phyloP scores from a whole-genome alignment of 35 echinoderm and acorn worm species.

The Amphiura filiformis region DNA sequence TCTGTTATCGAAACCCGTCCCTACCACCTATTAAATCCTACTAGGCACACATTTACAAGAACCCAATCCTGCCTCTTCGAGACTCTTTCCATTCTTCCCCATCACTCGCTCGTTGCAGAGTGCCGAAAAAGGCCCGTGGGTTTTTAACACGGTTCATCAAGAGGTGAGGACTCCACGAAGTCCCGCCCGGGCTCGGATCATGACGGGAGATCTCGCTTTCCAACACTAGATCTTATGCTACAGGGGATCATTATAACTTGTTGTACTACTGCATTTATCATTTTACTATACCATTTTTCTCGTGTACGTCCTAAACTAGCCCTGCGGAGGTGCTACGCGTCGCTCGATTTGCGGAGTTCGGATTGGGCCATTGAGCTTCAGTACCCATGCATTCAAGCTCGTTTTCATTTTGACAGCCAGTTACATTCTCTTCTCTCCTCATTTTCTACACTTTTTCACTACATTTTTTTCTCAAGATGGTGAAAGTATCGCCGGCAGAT shows the following conservation, averaged over 20 bases:
- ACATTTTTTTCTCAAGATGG: background rate
- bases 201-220: background rate
- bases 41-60: background rate
- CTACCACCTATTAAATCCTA: background rate
- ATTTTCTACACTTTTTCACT: no score
- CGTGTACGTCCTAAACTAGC: background rate
- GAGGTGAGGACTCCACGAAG: conserved; percentile 4
- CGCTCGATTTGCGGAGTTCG: conserved; percentile 6
- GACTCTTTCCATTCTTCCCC: background rate
- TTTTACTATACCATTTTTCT: background rate
- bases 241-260: background rate
- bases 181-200: background rate
- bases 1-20: conserved; percentile 4
- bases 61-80: background rate
- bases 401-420: background rate
- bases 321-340: background rate
- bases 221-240: background rate
- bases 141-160: conserved; percentile 2
- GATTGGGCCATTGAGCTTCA: background rate
- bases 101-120: background rate
- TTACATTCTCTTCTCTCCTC: background rate
- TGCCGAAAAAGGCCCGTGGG: background rate
- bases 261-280: no score
- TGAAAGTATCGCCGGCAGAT: background rate
- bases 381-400: background rate